These are phyloP conservation scores for Musca domestica DNA, from an alignment of 1,140 invertebrate genomes.

Conservation along the genomic window DNA sequence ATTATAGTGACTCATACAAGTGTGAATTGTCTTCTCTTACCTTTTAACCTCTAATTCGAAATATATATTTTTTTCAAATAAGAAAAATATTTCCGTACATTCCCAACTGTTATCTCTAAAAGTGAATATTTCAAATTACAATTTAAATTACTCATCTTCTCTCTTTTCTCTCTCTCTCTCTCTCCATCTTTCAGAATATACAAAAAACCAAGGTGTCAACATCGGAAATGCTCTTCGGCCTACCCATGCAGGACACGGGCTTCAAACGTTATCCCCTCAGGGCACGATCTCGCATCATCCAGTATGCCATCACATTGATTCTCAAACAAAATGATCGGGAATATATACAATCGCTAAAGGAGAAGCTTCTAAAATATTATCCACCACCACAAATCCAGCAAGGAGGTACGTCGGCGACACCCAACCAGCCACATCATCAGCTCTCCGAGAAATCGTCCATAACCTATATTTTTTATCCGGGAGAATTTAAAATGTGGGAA, in stretches of 20 bases:
- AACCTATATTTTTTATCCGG: constrained; percentile 80
- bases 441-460: constrained; percentile 44
- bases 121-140: too few species aligned
- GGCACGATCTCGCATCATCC: constrained; percentile 77
- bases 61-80: too few species aligned
- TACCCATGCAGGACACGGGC: constrained; percentile 85
- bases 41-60: too few species aligned
- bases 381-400: constrained; percentile 56
- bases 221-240: constrained; percentile 89
- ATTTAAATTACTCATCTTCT: too few species aligned
- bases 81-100: too few species aligned
- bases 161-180: neutral
- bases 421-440: neutral
- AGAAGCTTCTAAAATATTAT: constrained; percentile 69
- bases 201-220: constrained; percentile 78
- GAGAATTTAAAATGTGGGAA: constrained; percentile 82
- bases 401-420: neutral
- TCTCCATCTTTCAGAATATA: constrained; percentile 59
- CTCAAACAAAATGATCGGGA: constrained; percentile 75
- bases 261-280: constrained; percentile 82
- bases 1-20: too few species aligned
- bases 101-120: too few species aligned
- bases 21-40: too few species aligned
- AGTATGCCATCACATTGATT: constrained; percentile 87
- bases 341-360: constrained; percentile 74